These are phyloP conservation scores for Mesorhabditis sp. DNA, from an alignment of 2,888 invertebrate genomes.

Conservation along the genomic window DNA sequence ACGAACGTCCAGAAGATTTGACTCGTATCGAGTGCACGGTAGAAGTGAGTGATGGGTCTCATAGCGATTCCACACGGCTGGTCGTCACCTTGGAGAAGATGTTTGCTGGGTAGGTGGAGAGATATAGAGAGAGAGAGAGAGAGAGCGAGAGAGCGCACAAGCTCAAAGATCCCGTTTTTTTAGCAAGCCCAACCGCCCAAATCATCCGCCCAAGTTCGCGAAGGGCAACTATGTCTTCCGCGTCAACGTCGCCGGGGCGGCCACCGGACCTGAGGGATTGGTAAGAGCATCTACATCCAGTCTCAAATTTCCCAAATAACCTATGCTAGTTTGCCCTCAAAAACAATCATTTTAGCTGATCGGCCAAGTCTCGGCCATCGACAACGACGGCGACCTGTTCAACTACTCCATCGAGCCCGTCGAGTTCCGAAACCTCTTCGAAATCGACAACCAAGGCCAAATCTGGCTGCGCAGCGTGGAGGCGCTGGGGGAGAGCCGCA, in stretches of 20 bases:
- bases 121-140: neutral
- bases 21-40: neutral
- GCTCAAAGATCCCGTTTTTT: neutral
- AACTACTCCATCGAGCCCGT: slow-evolving; percentile 35
- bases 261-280: neutral
- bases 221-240: neutral
- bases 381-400: slow-evolving; percentile 27
- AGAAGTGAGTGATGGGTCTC: neutral
- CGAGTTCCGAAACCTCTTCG: slow-evolving; percentile 43
- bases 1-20: neutral
- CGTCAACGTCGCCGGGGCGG: neutral
- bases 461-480: slow-evolving; percentile 12
- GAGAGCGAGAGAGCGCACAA: too few relatives aligned
- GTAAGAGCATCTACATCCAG: neutral
- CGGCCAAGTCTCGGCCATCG: slow-evolving; percentile 24
- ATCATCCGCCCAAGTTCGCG: slow-evolving; percentile 1
- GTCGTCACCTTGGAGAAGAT: neutral
- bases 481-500: too few relatives aligned
- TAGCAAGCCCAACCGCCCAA: neutral
- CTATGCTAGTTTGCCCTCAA: slow-evolving; percentile 8
- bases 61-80: neutral
- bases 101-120: neutral
- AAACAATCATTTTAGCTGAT: slow-evolving; percentile 15
- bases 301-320: slow-evolving; percentile 7
- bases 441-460: slow-evolving; percentile 13